Evolutionary conservation across 2,888 invertebrate genomes (phyloP).

Genomic region (Orgyia antiqua): DNA sequence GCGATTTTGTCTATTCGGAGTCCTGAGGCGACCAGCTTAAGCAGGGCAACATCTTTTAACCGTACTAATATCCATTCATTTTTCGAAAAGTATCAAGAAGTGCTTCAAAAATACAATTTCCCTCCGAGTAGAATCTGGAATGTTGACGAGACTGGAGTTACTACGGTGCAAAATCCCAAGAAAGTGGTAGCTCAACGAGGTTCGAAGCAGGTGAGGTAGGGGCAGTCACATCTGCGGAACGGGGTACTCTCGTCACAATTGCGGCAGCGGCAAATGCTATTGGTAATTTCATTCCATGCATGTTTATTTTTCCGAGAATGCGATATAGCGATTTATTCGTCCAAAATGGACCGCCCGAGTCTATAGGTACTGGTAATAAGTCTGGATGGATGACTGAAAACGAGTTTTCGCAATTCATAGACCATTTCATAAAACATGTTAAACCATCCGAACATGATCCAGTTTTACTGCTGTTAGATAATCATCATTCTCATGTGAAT

Average conservation of each 20-base stretch:
- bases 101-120: too few species aligned
- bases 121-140: too few species aligned
- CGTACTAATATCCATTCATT: neutral
- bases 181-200: neutral
- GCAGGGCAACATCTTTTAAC: slow-evolving; percentile 1
- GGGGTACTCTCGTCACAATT: slow-evolving; percentile 36
- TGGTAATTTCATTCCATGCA: slow-evolving; percentile 30
- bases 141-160: neutral
- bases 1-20: slow-evolving; percentile 7
- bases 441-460: slow-evolving; percentile 13
- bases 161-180: neutral
- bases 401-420: slow-evolving; percentile 20
- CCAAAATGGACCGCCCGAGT: slow-evolving; percentile 22
- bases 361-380: slow-evolving; percentile 8
- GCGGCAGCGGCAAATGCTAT: slow-evolving; percentile 31
- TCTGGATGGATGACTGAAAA: slow-evolving; percentile 26
- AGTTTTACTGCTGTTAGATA: slow-evolving; percentile 25
- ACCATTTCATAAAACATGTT: slow-evolving; percentile 23
- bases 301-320: slow-evolving; percentile 29
- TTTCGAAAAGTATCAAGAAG: too few species aligned
- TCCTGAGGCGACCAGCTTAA: slow-evolving; percentile 7
- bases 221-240: slow-evolving; percentile 37
- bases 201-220: slow-evolving; percentile 31
- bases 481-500: neutral
- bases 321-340: slow-evolving; percentile 24